These are phyloP conservation scores for Stenoptilia bipunctidactyla DNA, from an alignment of 2,888 invertebrate species.

Conservation along the genomic window DNA sequence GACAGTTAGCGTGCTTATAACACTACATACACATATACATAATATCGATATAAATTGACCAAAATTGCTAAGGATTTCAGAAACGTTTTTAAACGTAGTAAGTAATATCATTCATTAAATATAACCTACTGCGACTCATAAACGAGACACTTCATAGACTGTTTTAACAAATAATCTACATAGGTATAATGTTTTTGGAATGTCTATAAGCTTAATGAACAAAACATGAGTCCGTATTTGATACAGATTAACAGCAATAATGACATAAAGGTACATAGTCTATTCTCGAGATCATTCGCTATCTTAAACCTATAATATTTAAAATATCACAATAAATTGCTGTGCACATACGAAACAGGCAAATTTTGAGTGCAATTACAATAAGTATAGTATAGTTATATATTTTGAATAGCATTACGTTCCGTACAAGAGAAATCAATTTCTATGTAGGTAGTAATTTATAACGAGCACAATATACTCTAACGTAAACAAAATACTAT, in stretches of 20 bases:
- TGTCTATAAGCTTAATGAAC: slow-evolving; percentile 31
- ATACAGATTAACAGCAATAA: slow-evolving; percentile 47
- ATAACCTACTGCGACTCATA: too few species aligned
- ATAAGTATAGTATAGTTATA: slow-evolving; percentile 35
- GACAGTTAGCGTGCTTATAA: slow-evolving; percentile 40
- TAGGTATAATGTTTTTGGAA: slow-evolving; percentile 22
- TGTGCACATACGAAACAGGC: slow-evolving; percentile 72
- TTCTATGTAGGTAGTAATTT: slow-evolving; percentile 26
- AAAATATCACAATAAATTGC: slow-evolving; percentile 73
- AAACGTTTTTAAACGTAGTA: too few species aligned
- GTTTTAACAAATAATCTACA: neutral
- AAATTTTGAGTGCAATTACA: slow-evolving; percentile 70
- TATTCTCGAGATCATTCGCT: slow-evolving; percentile 57
- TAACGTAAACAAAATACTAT: slow-evolving; percentile 1
- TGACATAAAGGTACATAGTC: slow-evolving; percentile 59
- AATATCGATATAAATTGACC: slow-evolving; percentile 53
- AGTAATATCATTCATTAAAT: too few species aligned
- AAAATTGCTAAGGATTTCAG: slow-evolving; percentile 46
- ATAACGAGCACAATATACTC: neutral
- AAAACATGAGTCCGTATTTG: slow-evolving; percentile 33
- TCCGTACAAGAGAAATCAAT: slow-evolving; percentile 29
- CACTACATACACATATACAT: slow-evolving; percentile 48
- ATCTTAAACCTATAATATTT: slow-evolving; percentile 65
- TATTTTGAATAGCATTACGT: slow-evolving; percentile 36
- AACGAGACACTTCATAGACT: too few species aligned